Evolutionary conservation across 2,888 invertebrate genomes (phyloP), one percentile per base, ranked within the genome.

Genomic region (Baccha elongata): DNA sequence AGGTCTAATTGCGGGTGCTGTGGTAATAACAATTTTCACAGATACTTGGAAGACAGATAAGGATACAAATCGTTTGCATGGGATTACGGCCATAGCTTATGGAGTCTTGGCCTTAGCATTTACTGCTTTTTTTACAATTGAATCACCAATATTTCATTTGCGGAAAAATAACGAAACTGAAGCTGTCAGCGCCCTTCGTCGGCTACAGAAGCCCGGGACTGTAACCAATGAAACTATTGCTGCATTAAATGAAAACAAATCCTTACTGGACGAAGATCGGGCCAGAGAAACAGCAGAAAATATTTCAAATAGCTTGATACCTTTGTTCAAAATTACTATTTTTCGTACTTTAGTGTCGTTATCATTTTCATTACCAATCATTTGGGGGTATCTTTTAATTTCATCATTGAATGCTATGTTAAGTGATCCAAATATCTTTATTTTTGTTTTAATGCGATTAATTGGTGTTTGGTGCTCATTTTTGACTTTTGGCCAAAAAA

Each of bases 131-230:
- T 11, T 86, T 5, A 60, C 75, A 32, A 85, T 88, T 21, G 90
- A 89, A 48, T 89, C 90, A 3, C 89, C 89, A 6, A 84, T 89
- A 3, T 86, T 85, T 10, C 64, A 85, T 80, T 78, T 90, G 65
- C 76, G 85, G 7, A 87, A 85, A 21, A 85, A 86, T 4, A 81
- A 89, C 0, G 89, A 90, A 53, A 26, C 85, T 13, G 71, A 84
- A 21, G 89, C 90, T 1, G 74, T 88, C 0, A 86, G 89, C 2
- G 53, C 84, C 0, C 68, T 89, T 23, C 86, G 88, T 1, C 86
- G 86, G 0, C 73, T 89, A 1, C 89, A 89, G 29, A 83, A 71
- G 0, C 88, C 89, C 0, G 13, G 42, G 0, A 75, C 69, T 1
- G 37, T 87, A 10, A 88, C 86, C 1, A 62, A 76, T 0, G 88